A percentile compares a stretch with the other conserved stretches of the same genome.
phyloP scores from a whole-genome alignment of 2,888 invertebrate genomes.

The Platycnemis pennipes region DNA sequence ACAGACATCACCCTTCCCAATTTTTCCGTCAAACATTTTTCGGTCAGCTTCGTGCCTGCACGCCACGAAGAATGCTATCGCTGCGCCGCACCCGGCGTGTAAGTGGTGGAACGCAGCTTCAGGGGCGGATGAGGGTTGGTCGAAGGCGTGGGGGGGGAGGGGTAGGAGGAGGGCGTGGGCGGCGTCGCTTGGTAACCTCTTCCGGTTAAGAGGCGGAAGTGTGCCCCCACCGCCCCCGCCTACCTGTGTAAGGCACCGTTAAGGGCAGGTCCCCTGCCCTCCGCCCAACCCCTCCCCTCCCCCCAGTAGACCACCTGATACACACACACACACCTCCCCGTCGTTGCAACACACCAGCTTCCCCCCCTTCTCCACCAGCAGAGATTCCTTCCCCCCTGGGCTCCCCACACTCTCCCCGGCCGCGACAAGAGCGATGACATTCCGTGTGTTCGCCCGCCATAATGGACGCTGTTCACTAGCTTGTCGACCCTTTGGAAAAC shows the following conservation, averaged over 20 bases:
- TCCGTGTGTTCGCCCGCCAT: neutral
- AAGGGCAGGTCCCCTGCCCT: neutral
- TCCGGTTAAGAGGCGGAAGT: slow-evolving; percentile 43
- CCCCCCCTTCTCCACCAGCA: neutral
- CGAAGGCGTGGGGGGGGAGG: neutral
- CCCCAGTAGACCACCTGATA: neutral
- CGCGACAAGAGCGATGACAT: neutral
- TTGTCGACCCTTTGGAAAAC: too few species aligned
- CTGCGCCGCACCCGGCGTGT: too few species aligned
- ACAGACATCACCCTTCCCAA: too few species aligned
- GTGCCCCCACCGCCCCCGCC: neutral
- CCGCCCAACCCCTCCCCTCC: neutral
- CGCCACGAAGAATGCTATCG: too few species aligned
- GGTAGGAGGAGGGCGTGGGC: neutral
- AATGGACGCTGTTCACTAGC: neutral
- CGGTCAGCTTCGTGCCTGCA: too few species aligned
- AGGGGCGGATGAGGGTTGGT: neutral
- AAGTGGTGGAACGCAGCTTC: neutral
- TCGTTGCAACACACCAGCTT: neutral
- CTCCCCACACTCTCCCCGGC: neutral
- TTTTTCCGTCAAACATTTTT: too few species aligned
- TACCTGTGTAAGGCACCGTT: slow-evolving; percentile 17
- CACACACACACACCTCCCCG: neutral
- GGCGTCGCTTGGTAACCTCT: slow-evolving; percentile 13
- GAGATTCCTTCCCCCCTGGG: neutral